Evolutionary conservation across 2,888 invertebrate genomes (phyloP).

Genomic region (Euplexia lucipara): DNA sequence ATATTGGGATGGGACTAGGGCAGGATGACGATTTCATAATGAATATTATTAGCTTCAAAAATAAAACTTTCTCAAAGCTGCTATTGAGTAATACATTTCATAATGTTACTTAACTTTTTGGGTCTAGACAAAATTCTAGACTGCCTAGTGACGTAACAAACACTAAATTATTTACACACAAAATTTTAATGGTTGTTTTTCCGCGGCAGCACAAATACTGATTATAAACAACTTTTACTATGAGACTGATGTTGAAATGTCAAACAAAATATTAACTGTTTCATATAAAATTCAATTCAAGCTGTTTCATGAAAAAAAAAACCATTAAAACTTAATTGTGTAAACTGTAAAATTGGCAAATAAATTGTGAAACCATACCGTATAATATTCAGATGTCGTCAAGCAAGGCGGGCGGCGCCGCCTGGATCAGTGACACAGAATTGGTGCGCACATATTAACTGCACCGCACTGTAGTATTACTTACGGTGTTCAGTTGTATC

Average conservation of each 20-base stretch:
- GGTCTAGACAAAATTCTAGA: constrained; percentile 45
- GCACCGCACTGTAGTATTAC: constrained; percentile 69
- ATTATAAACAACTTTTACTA: too few relatives aligned
- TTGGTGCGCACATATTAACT: constrained; percentile 83
- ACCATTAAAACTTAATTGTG: too few relatives aligned
- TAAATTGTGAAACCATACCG: constrained; percentile 24
- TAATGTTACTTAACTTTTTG: constrained; percentile 18
- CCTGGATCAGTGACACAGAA: constrained; percentile 89
- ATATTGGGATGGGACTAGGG: too few relatives aligned
- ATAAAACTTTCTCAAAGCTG: background rate
- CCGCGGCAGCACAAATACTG: too few relatives aligned
- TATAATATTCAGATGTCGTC: constrained; percentile 82
- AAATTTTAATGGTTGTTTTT: too few relatives aligned
- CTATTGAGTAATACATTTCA: background rate
- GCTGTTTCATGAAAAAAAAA: too few relatives aligned
- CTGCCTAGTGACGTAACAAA: constrained; percentile 30
- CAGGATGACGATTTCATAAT: too few relatives aligned
- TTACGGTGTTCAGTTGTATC: constrained; percentile 68
- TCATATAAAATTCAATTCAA: too few relatives aligned
- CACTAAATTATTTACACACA: constrained; percentile 3
- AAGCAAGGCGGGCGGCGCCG: constrained; percentile 84
- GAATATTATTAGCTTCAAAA: too few relatives aligned
- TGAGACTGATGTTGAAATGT: too few relatives aligned
- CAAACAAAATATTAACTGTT: too few relatives aligned
- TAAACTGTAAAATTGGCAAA: too few relatives aligned